Evolutionary conservation across 2,113 vertebrate genomes (phyloP), one percentile per base, ranked within the genome.

Genomic region (Chlamydotis undulata): DNA sequence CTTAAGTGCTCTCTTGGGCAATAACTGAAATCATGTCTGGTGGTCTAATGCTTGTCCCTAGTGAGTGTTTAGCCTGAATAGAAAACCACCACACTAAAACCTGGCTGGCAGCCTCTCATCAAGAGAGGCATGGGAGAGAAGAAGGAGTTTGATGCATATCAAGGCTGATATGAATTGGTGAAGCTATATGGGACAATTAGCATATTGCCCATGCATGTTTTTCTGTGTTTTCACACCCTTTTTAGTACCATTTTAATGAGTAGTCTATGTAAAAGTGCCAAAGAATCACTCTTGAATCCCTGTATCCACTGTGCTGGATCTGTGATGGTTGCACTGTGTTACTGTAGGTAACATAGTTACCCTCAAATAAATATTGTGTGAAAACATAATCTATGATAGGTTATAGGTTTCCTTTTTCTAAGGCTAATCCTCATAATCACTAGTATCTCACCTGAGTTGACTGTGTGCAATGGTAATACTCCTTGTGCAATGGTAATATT

Each of bases 1-100:
- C 56, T 70, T 89, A 94, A 94, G 65, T 93, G 60, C 60, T 96
- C 56, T 96, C 93, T 68, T 96, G 77, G 82, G 85, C 74, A 84
- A 63, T 93, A 91, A 94, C 11, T 87, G 86, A 83, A 84, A 89
- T 94, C 76, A 68, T 68, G 88, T 84, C 63, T 65, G 29, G 26
- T 95, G 35, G n/a, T 67, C 92, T 92, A 87, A 90, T 90, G 86
- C 49, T 79, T 9, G 3, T 81, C 80, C 37, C 74, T 78, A 28
- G 50, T 83, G 71, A 49, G 49, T 93, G 69, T 95, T 95, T 95
- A 89, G 65, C 75, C 76, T 33, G 31, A 93, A 70, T 33, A 77
- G 77, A 85, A 87, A 96, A 91, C 67, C 56, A 92, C 56, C 47
- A 53, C 19, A 11, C 37, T 93, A 75, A 45, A 37, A 49, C 26